Percentiles rank a stretch among this genome's conserved stretches.
phyloP scores from a whole-genome alignment of 1,140 invertebrate species.

The Drosophila lini region DNA sequence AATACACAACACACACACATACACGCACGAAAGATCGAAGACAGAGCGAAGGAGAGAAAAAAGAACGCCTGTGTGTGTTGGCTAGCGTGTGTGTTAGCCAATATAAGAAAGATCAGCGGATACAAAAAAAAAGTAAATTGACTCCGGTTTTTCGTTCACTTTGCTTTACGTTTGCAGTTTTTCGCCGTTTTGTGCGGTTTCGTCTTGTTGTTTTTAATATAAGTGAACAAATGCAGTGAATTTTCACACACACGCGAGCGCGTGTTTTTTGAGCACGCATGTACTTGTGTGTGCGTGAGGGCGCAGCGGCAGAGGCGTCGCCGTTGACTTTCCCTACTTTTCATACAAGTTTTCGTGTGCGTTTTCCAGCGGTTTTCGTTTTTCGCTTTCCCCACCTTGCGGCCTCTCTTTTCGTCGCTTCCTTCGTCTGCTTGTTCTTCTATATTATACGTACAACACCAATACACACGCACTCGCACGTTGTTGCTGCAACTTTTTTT shows the following conservation, averaged over 20 bases:
- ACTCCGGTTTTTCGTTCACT: neutral
- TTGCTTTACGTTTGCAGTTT: constrained; percentile 8
- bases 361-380: constrained; percentile 43
- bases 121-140: constrained; percentile 6
- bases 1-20: constrained; percentile 45
- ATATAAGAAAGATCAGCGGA: constrained; percentile 16
- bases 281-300: constrained; percentile 22
- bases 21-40: constrained; percentile 15
- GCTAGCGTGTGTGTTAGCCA: constrained; percentile 31
- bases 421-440: constrained; percentile 26
- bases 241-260: constrained; percentile 35
- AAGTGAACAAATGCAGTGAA: constrained; percentile 26
- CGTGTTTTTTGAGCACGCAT: constrained; percentile 25
- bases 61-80: constrained; percentile 7
- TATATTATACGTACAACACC: constrained; percentile 33
- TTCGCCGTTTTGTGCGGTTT: constrained; percentile 3
- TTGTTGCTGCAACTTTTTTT: constrained; percentile 66
- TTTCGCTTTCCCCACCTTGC: constrained; percentile 60
- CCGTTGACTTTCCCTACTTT: constrained; percentile 54
- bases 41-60: constrained; percentile 6
- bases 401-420: constrained; percentile 26
- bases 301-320: constrained; percentile 30
- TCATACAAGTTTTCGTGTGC: constrained; percentile 61
- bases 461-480: constrained; percentile 51
- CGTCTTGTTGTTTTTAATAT: constrained; percentile 1